Evolutionary conservation across 2,113 vertebrate species (phyloP).

Genomic region (Amphiprion ocellaris): DNA sequence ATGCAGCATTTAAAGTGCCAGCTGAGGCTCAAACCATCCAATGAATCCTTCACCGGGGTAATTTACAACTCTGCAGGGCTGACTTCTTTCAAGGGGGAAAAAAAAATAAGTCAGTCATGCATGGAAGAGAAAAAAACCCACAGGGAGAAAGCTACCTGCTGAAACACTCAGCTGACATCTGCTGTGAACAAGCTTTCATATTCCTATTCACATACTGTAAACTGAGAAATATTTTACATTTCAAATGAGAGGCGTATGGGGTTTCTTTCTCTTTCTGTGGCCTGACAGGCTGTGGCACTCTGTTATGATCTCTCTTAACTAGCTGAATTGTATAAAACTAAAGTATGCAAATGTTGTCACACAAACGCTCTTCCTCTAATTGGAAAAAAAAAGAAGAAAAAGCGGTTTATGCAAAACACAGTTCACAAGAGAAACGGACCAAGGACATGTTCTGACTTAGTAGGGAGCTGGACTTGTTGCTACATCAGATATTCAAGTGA

Average conservation of each 20-base stretch:
- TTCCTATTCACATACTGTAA: constrained; percentile 32
- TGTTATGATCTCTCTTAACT: background rate
- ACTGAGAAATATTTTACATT: constrained; percentile 8
- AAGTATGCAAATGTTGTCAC: background rate
- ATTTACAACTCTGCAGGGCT: constrained; percentile 68
- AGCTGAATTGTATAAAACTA: background rate
- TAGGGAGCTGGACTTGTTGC: background rate
- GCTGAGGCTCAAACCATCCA: constrained; percentile 65
- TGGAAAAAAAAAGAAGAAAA: background rate
- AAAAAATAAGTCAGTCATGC: constrained; percentile 46
- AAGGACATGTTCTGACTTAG: background rate
- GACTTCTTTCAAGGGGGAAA: constrained; percentile 58
- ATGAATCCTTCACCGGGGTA: constrained; percentile 63
- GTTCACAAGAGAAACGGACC: background rate
- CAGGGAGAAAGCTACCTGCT: constrained; percentile 37
- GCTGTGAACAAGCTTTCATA: constrained; percentile 36
- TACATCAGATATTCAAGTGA: background rate
- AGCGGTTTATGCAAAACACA: background rate
- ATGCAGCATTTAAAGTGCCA: constrained; percentile 61
- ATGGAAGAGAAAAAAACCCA: constrained; percentile 29
- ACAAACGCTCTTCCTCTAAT: background rate
- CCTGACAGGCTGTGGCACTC: background rate
- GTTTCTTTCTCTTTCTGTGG: background rate
- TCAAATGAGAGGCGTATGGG: constrained; percentile 5
- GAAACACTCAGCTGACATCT: constrained; percentile 60